phyloP scores from a whole-genome alignment of 2,888 invertebrate species.

The Phortica okadai region DNA sequence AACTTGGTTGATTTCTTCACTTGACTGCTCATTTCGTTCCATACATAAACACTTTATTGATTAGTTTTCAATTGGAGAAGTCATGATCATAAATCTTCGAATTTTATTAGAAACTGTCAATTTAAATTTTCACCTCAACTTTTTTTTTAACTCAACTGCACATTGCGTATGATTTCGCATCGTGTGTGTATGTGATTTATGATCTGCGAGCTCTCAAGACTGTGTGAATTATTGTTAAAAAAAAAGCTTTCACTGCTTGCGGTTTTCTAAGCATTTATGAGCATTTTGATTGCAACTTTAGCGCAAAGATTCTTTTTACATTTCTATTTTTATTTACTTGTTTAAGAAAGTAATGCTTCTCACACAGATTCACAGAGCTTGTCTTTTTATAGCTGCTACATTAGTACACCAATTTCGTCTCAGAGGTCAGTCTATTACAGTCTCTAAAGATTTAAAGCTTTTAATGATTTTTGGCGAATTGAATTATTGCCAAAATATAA shows the following conservation, averaged over 20 bases:
- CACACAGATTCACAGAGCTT: no score
- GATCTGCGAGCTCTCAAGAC: slow-evolving; percentile 48
- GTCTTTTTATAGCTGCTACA: no score
- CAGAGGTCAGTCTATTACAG: no score
- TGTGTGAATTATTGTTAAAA: slow-evolving; percentile 56
- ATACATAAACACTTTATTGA: slow-evolving; percentile 52
- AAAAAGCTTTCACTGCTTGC: slow-evolving; percentile 56
- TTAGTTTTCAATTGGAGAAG: slow-evolving; percentile 64
- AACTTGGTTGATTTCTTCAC: not conserved
- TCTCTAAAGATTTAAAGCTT: no score
- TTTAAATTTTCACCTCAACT: slow-evolving; percentile 35
- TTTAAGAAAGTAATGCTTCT: no score
- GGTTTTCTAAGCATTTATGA: slow-evolving; percentile 8
- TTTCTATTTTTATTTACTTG: no score
- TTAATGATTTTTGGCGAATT: no score
- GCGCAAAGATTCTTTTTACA: no score
- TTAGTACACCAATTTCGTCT: no score
- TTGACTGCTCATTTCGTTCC: not conserved
- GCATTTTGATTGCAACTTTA: no score
- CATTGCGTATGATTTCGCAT: not conserved
- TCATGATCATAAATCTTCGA: slow-evolving; percentile 58
- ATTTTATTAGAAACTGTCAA: slow-evolving; percentile 69
- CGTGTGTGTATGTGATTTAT: slow-evolving; percentile 57
- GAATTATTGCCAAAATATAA: no score
- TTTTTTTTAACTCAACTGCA: slow-evolving; percentile 7